Conservation (phyloP, 2,797 vertebrate genomes). For the Chloroceryle inda region DNA sequence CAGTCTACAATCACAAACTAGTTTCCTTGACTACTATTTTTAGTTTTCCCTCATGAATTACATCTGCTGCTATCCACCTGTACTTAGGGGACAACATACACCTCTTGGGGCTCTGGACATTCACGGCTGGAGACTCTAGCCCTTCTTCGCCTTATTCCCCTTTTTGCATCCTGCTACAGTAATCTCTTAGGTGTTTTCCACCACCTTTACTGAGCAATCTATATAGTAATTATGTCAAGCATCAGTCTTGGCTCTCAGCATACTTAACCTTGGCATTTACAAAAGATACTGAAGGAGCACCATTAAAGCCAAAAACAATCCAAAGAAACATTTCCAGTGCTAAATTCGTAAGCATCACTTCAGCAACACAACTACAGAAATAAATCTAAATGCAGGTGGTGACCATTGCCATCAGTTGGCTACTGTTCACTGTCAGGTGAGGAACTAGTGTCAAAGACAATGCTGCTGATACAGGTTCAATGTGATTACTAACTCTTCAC, state of each 20-base stretch:
- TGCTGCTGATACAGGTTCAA: background rate
- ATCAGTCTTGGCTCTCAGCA: background rate
- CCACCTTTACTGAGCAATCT: background rate
- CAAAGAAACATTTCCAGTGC: background rate
- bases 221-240: background rate
- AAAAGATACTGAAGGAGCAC: background rate
- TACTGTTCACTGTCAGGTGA: background rate
- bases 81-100: background rate
- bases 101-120: background rate
- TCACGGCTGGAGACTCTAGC: background rate
- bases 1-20: background rate
- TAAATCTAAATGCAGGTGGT: background rate
- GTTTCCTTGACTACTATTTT: background rate
- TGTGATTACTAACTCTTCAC: background rate
- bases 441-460: background rate
- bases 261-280: background rate
- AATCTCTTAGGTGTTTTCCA: background rate
- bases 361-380: background rate
- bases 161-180: background rate
- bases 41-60: background rate
- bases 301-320: background rate
- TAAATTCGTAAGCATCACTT: background rate
- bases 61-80: background rate
- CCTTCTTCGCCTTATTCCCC: background rate
- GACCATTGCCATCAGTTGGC: background rate